A percentile compares a stretch with the other conserved stretches of the same genome.
Conservation (phyloP, 1,140 invertebrate species). For the Drosophila simulans region DNA sequence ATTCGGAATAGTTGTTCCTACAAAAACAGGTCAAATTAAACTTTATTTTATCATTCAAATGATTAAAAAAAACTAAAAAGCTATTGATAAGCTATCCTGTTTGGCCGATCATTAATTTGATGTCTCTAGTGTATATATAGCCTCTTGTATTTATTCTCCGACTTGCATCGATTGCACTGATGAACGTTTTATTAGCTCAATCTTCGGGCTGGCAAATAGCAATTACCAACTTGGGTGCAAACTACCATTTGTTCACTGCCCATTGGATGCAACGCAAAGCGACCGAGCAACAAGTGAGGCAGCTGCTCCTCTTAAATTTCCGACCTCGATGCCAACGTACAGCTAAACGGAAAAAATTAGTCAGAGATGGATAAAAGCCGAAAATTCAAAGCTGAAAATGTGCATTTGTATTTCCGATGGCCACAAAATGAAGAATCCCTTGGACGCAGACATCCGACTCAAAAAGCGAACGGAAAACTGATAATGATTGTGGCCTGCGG, state of each 20-base stretch:
- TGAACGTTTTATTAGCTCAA: conserved; percentile 56
- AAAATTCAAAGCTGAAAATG: conserved; percentile 41
- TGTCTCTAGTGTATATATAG: conserved; percentile 6
- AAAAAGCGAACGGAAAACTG: conserved; percentile 67
- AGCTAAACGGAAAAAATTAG: conserved; percentile 23
- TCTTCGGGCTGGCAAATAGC: conserved; percentile 40
- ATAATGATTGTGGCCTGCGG: conserved; percentile 80
- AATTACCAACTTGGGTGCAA: conserved; percentile 55
- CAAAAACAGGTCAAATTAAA: neutral
- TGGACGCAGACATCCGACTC: conserved; percentile 46
- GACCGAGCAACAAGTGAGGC: conserved; percentile 37
- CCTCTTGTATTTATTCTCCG: conserved; percentile 1
- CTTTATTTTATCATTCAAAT: too few relatives aligned
- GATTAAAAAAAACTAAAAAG: neutral
- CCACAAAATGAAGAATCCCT: conserved; percentile 55
- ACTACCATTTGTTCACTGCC: conserved; percentile 32
- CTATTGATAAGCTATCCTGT: conserved; percentile 16
- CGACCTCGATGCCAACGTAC: conserved; percentile 1
- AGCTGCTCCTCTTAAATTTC: conserved; percentile 23
- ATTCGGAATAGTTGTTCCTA: too few relatives aligned
- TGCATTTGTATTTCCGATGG: conserved; percentile 45
- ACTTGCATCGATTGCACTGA: conserved; percentile 11
- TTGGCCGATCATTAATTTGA: conserved; percentile 19
- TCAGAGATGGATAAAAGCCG: conserved; percentile 19
- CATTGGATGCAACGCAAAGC: conserved; percentile 30